Conservation (phyloP, 2,888 invertebrate genomes). For the Urechis unicinctus region DNA sequence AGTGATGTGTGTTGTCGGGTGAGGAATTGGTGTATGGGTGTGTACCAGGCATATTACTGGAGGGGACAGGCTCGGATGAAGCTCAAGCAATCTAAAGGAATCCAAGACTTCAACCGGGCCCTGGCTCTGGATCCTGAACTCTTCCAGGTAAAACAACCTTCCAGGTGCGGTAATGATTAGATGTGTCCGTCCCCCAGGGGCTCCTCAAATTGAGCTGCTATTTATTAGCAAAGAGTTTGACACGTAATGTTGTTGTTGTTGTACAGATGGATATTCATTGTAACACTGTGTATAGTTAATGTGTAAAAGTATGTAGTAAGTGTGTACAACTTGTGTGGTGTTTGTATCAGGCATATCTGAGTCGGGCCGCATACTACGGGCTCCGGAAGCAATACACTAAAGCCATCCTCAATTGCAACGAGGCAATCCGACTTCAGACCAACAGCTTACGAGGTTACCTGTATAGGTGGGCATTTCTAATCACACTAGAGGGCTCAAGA, state of each 20-base stretch:
- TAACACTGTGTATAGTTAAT: too few relatives aligned
- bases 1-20: too few relatives aligned
- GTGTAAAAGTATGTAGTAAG: too few relatives aligned
- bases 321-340: too few relatives aligned
- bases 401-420: constrained; percentile 51
- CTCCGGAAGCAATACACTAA: constrained; percentile 43
- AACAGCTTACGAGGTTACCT: constrained; percentile 46
- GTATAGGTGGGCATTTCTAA: constrained; percentile 38
- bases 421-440: constrained; percentile 48
- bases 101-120: constrained; percentile 49
- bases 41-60: constrained; percentile 48
- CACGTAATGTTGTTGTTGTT: too few relatives aligned
- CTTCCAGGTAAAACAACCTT: constrained; percentile 44
- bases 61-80: constrained; percentile 42
- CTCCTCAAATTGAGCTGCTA: too few relatives aligned
- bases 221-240: too few relatives aligned
- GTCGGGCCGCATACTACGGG: constrained; percentile 48
- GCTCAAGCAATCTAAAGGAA: constrained; percentile 41
- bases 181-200: too few relatives aligned
- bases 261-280: too few relatives aligned
- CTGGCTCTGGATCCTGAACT: constrained; percentile 46
- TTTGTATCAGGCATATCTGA: constrained; percentile 49
- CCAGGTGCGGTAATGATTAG: too few relatives aligned
- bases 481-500: too few relatives aligned
- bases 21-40: too few relatives aligned